These are phyloP conservation scores for Apostichopus californicus DNA, from an alignment of 35 echinoderm and acorn worm species.

Conservation along the genomic window DNA sequence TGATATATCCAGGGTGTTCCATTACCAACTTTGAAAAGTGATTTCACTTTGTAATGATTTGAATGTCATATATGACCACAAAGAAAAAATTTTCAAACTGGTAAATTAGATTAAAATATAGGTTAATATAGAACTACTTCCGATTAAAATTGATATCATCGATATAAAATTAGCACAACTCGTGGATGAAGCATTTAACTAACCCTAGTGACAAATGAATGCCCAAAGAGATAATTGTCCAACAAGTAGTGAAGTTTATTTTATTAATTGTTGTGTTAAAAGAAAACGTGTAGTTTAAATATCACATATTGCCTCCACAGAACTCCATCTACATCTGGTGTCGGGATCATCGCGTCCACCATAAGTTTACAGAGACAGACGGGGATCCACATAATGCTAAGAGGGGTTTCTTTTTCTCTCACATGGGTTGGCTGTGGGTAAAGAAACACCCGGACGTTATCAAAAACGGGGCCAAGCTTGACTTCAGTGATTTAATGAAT, in stretches of 20 bases:
- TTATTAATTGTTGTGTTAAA: no score
- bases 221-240: no score
- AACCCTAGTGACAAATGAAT: no score
- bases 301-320: slow-evolving; percentile 26
- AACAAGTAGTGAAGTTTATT: not conserved
- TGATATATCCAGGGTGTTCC: no score
- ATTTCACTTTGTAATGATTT: no score
- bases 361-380: slow-evolving; percentile 89
- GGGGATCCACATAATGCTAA: slow-evolving; percentile 90
- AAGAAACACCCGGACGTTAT: slow-evolving; percentile 83
- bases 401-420: slow-evolving; percentile 90
- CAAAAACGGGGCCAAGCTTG: slow-evolving; percentile 55
- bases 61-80: no score
- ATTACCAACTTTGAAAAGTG: no score
- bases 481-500: slow-evolving; percentile 60
- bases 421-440: slow-evolving; percentile 82
- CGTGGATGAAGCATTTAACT: no score
- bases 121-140: not conserved
- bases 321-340: slow-evolving; percentile 84
- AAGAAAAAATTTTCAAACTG: no score
- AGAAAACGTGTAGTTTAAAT: not conserved
- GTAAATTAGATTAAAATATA: no score
- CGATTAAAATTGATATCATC: no score
- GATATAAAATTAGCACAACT: no score
- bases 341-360: slow-evolving; percentile 81